phyloP scores from a whole-genome alignment of 2,797 vertebrate species.

The Chromobotia macracanthus region DNA sequence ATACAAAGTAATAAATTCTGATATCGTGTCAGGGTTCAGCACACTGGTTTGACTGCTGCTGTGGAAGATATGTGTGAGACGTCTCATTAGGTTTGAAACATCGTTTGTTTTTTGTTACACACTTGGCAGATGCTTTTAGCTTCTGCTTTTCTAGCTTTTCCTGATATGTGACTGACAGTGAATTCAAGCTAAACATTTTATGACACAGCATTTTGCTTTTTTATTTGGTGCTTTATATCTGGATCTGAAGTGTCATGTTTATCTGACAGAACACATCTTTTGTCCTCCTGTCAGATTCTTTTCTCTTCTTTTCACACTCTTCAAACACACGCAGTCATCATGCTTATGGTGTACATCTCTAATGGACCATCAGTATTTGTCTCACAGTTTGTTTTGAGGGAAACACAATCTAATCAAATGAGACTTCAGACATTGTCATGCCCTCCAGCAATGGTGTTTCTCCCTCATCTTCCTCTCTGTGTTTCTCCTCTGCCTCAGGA shows the following conservation, averaged over 20 bases:
- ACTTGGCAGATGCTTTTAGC: background rate
- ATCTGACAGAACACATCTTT: conserved; percentile 1
- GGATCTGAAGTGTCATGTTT: background rate
- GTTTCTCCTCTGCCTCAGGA: conserved; percentile 39
- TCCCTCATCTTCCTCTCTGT: background rate
- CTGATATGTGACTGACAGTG: background rate
- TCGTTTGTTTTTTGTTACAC: background rate
- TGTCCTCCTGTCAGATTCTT: conserved; percentile 2
- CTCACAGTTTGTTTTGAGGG: background rate
- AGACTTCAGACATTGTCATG: conserved; percentile 33
- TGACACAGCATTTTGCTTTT: background rate
- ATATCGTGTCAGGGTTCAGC: too few species aligned
- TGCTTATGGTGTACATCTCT: background rate
- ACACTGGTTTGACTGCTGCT: too few species aligned
- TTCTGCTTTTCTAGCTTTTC: too few species aligned
- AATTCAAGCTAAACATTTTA: background rate
- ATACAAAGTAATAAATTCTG: too few species aligned
- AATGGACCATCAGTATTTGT: conserved; percentile 17
- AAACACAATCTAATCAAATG: too few species aligned
- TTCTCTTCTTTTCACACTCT: background rate
- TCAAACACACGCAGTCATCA: background rate
- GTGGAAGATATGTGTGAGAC: too few species aligned
- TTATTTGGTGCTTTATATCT: background rate
- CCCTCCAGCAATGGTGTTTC: conserved; percentile 1
- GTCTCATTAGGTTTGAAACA: background rate